Evolutionary conservation across 2,888 invertebrate genomes (phyloP), one percentile per base, ranked within the genome.

Genomic region (Agrotis ipsilon): DNA sequence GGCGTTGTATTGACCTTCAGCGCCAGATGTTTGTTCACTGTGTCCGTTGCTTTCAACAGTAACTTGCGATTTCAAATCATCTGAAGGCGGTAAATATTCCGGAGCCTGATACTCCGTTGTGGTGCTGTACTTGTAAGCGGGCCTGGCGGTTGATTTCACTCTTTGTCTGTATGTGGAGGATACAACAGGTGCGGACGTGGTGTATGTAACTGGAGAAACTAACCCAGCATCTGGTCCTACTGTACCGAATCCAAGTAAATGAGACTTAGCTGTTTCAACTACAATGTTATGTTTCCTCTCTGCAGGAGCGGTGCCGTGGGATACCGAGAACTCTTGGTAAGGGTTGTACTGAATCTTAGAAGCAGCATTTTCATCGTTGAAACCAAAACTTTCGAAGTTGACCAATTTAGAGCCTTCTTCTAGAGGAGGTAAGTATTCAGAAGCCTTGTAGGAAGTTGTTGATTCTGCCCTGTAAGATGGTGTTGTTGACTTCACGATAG

Each of bases 211-310:
- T 68, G 90, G 86, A 2, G 91, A 91, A 3, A 95, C 91, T 68
- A 96, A 86, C 9, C 96, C 96, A 52, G 95, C 96, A 78, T 96
- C 94, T 39, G 93, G 92, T 18, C 96, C 96, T 2, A 95, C 95
- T 3, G 96, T 94, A 57, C 95, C 95, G 69, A 95, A 96, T 13
- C 96, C 96, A 80, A 96, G 90, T 75, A 94, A 86, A 80, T 96
- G 90, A 2, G 94, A 93, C 82, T 94, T 96, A 0, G 94, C 93
- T 43, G 91, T 94, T 87, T 95, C 90, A 58, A 96, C 92, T 2
- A 96, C 95, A 61, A 96, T 89, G 59, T 96, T 95, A 72, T 94
- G 95, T 83, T 94, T 93, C 69, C 94, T 92, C 72, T 88, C 85
- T 5, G 89, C 75, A 2, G 92, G 91, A 49, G 84, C 83, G 32